Percentiles rank a stretch among this genome's conserved stretches.
Evolutionary conservation across 2,888 invertebrate genomes (phyloP).

Genomic region (Torymus auratus): DNA sequence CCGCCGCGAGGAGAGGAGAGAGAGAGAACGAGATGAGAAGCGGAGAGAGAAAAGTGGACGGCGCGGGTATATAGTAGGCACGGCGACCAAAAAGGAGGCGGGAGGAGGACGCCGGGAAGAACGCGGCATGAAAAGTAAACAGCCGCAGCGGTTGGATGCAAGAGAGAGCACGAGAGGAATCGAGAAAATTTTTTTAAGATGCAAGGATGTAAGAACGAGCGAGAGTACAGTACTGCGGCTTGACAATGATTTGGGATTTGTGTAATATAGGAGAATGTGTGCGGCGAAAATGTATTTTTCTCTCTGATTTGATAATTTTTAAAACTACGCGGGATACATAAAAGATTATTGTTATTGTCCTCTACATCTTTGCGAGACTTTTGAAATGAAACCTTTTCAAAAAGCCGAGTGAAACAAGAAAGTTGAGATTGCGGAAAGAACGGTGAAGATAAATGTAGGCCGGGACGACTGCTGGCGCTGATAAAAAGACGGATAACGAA

Average conservation of each 20-base stretch:
- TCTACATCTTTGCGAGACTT: too few relatives aligned
- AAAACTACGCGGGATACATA: too few relatives aligned
- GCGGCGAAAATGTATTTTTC: too few relatives aligned
- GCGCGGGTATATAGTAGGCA: constrained; percentile 2
- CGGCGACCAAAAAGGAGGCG: constrained; percentile 36
- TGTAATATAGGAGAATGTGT: too few relatives aligned
- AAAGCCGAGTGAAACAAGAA: too few relatives aligned
- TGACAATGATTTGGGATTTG: too few relatives aligned
- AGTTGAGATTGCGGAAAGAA: neutral
- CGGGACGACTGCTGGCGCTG: too few relatives aligned
- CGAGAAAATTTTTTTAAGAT: constrained; percentile 26
- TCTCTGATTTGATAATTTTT: too few relatives aligned
- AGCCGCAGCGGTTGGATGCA: constrained; percentile 19
- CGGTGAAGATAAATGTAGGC: neutral
- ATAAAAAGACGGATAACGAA: neutral
- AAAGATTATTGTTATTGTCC: too few relatives aligned
- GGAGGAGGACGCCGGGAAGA: constrained; percentile 2
- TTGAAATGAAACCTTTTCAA: too few relatives aligned
- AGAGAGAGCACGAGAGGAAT: constrained; percentile 6
- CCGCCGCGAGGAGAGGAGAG: constrained; percentile 59
- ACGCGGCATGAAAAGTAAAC: constrained; percentile 54
- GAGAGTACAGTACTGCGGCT: too few relatives aligned
- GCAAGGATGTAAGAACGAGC: too few relatives aligned
- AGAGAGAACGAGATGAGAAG: constrained; percentile 19
- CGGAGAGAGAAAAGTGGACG: constrained; percentile 15